phyloP scores from a whole-genome alignment of 1,140 invertebrate species.

The Cydia fagiglandana region DNA sequence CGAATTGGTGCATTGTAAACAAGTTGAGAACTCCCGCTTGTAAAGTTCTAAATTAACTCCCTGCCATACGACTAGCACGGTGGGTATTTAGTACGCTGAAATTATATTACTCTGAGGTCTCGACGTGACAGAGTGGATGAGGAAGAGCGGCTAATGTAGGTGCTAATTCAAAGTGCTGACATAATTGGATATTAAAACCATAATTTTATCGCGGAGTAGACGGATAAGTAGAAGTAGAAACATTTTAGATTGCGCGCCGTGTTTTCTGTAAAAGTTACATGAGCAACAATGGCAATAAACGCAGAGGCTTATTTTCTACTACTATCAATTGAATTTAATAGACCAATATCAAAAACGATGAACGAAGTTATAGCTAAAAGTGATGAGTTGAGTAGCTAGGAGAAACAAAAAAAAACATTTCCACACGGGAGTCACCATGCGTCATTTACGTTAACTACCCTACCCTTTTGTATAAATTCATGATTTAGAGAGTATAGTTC shows the following conservation, averaged over 20 bases:
- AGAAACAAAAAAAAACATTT: too few species aligned
- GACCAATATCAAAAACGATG: too few species aligned
- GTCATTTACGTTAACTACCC: too few species aligned
- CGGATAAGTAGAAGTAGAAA: not conserved
- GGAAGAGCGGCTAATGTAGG: constrained; percentile 1
- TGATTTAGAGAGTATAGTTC: too few species aligned
- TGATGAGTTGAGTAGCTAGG: too few species aligned
- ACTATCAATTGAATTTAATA: too few species aligned
- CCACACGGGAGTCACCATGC: too few species aligned
- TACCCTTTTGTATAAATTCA: too few species aligned
- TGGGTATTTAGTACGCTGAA: constrained; percentile 18
- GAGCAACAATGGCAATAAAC: too few species aligned
- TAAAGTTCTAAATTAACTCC: constrained; percentile 28
- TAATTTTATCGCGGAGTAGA: not conserved
- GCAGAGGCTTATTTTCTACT: too few species aligned
- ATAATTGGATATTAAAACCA: not conserved
- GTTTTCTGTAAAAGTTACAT: not conserved
- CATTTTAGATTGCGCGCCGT: not conserved
- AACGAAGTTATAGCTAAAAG: too few species aligned
- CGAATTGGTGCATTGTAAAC: constrained; percentile 25
- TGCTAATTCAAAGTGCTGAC: not conserved
- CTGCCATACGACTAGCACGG: constrained; percentile 2
- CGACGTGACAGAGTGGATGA: not conserved
- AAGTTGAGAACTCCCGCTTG: constrained; percentile 9
- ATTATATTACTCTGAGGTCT: constrained; percentile 19